A percentile compares a stretch with the other conserved stretches of the same genome.
Conservation (phyloP, 92 coral and sea anemone genomes). For the Epizoanthus rinbou region DNA sequence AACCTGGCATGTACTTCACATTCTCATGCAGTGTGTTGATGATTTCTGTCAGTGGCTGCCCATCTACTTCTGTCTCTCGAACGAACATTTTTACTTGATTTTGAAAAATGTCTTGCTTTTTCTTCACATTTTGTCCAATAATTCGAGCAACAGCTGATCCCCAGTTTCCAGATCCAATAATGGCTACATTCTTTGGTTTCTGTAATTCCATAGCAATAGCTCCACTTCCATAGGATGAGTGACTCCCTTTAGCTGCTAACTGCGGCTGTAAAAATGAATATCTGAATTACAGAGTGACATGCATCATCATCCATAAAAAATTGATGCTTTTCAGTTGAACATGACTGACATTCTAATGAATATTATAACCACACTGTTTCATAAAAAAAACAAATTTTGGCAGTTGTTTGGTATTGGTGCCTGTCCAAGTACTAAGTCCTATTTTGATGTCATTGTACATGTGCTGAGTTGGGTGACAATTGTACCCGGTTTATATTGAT, state of each 20-base stretch:
- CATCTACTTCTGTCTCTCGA: constrained; percentile 52
- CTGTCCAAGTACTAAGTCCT: too few relatives aligned
- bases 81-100: constrained; percentile 56
- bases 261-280: constrained; percentile 22
- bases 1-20: constrained; percentile 64
- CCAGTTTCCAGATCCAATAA: constrained; percentile 46
- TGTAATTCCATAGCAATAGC: not conserved
- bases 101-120: constrained; percentile 44
- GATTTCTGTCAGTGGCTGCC: constrained; percentile 52
- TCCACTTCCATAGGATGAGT: not conserved
- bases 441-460: too few relatives aligned
- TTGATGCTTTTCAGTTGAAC: too few relatives aligned
- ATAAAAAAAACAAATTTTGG: too few relatives aligned
- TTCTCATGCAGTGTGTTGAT: constrained; percentile 63
- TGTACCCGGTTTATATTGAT: too few relatives aligned
- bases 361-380: too few relatives aligned
- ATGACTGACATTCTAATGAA: too few relatives aligned
- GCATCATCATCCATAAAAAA: too few relatives aligned
- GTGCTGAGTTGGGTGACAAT: too few relatives aligned
- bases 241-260: not conserved
- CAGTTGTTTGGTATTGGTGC: too few relatives aligned
- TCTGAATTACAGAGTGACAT: not conserved
- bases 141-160: constrained; percentile 58
- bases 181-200: constrained; percentile 37
- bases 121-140: constrained; percentile 50